Conservation (phyloP, 2,113 vertebrate species). For the Capreolus pygargus region DNA sequence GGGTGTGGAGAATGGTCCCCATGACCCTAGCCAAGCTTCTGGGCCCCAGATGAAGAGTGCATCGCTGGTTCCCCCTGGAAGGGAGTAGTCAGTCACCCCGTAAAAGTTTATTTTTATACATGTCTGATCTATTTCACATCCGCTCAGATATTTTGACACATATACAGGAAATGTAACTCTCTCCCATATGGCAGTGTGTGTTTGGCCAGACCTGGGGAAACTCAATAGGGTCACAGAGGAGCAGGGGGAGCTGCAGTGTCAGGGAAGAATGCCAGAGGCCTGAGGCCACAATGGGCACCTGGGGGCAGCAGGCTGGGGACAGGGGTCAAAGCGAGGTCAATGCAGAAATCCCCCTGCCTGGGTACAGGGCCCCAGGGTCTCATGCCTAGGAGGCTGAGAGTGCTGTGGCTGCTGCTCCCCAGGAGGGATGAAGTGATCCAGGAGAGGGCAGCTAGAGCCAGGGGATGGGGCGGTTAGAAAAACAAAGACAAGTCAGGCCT, state of each 20-base stretch:
- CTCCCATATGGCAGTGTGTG: conserved; percentile 68
- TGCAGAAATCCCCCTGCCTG: not conserved
- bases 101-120: conserved; percentile 78
- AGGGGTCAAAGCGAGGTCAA: not conserved
- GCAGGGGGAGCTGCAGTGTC: not conserved
- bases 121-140: conserved; percentile 78
- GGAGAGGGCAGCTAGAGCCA: not conserved
- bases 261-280: conserved; percentile 51
- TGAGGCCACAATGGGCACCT: not conserved
- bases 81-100: conserved; percentile 68
- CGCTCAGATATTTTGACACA: conserved; percentile 76
- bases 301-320: not conserved
- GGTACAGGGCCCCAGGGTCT: not conserved
- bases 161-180: conserved; percentile 72
- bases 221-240: conserved; percentile 65
- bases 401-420: not conserved
- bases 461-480: too few relatives aligned
- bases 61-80: conserved; percentile 52
- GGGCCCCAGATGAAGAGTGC: conserved; percentile 73
- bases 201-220: conserved; percentile 60
- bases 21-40: conserved; percentile 64
- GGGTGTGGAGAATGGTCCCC: conserved; percentile 3
- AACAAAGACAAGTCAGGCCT: not conserved
- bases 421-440: not conserved
- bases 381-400: not conserved